These are phyloP conservation scores for Cossypha polioptera DNA, from an alignment of 2,797 vertebrate species.

Conservation along the genomic window DNA sequence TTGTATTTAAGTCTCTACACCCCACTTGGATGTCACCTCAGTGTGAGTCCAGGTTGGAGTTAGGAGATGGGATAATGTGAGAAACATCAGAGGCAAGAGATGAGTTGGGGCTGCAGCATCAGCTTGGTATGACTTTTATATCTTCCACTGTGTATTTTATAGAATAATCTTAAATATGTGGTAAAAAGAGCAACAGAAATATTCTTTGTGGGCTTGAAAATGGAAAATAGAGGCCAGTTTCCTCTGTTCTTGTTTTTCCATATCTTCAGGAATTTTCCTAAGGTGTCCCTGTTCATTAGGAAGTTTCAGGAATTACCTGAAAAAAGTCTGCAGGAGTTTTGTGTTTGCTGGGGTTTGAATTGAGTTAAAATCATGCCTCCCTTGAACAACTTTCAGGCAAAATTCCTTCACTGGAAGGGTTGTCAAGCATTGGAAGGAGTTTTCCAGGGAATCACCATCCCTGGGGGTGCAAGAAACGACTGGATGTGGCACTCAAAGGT, in stretches of 20 bases:
- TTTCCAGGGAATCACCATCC: neutral
- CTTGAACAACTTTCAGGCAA: neutral
- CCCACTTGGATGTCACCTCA: neutral
- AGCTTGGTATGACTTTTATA: neutral
- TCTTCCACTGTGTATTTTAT: neutral
- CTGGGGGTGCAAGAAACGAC: neutral
- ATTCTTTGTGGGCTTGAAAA: neutral
- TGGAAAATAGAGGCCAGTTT: neutral
- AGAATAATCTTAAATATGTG: neutral
- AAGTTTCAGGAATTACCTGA: neutral
- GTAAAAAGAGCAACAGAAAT: neutral
- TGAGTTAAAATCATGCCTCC: neutral
- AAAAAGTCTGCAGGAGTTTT: neutral
- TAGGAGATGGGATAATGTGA: neutral
- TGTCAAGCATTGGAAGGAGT: neutral
- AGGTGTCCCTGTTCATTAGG: rapidly evolving
- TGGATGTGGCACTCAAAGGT: neutral
- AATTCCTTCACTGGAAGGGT: neutral
- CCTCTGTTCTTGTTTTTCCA: neutral
- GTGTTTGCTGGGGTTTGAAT: neutral
- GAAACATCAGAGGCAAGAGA: neutral
- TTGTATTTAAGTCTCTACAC: neutral
- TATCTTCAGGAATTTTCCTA: neutral
- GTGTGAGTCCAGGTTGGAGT: neutral
- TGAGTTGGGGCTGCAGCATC: neutral